These are phyloP conservation scores for Solea solea DNA, from an alignment of 2,113 vertebrate species.

Conservation along the genomic window DNA sequence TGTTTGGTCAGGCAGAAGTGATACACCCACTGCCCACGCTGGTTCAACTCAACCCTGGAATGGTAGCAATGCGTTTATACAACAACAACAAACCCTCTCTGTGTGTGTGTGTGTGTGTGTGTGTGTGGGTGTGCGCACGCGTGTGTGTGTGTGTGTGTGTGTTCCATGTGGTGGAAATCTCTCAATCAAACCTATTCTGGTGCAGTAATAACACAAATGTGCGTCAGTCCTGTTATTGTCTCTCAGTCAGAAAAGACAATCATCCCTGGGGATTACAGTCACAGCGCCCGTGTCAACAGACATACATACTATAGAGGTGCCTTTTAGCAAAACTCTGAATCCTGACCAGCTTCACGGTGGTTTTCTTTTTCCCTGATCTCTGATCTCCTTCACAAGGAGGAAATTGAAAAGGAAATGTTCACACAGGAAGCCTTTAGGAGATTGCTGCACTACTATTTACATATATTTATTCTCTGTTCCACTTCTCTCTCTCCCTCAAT, in stretches of 20 bases:
- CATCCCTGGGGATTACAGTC: too few relatives aligned
- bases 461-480: background rate
- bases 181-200: too few relatives aligned
- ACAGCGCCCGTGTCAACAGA: background rate
- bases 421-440: conserved; percentile 1
- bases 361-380: background rate
- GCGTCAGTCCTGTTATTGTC: background rate
- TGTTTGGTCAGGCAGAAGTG: conserved; percentile 28
- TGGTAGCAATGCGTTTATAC: conserved; percentile 47
- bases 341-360: background rate
- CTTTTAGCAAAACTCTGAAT: background rate
- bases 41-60: conserved; percentile 60
- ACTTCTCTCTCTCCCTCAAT: background rate
- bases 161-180: too few relatives aligned
- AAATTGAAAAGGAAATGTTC: conserved; percentile 8
- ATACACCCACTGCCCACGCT: conserved; percentile 41
- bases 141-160: too few relatives aligned
- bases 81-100: conserved; percentile 39
- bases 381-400: background rate
- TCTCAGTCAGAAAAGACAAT: background rate
- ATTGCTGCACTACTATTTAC: background rate
- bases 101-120: too few relatives aligned
- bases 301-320: background rate
- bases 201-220: background rate
- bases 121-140: too few relatives aligned